Base-by-base conservation (phyloP, 1,140 invertebrate species). In the Sminthurinus signatus region DNA sequence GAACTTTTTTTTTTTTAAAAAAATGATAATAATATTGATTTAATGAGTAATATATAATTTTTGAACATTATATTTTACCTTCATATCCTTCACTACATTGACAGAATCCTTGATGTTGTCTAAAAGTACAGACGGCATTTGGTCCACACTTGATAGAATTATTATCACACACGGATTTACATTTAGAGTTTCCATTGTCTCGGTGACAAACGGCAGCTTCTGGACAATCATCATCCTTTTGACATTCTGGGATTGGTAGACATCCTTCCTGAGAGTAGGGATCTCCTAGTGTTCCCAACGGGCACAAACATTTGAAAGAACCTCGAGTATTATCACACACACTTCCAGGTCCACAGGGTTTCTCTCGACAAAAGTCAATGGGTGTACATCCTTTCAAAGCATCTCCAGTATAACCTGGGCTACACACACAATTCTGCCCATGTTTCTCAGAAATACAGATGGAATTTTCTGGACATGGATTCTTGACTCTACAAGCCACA, bases 401-500 rank as follows among this genome's bases (percentile, higher is more conserved):
- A 28, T 63, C 52, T 14, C 89, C 89, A 12, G 88, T 89, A 73
- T 85, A 92, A 0, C 90, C 90, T 17, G 89, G 88, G 75, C 89
- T 88, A 75, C 90, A 93, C 70, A 86, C 85, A 72, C 90, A 93
- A 1, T 50, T 63, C 8, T 72, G 62, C 12, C 52, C 17, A 43
- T 71, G 88, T 71, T 84, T 83, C 75, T 90, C 85, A 1, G 88
- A 86, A 21, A 88, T 85, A 75, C 89, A 93, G 21, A 93, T 77
- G 0, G 90, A 85, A 76, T 93, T 91, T 21, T 84, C 81, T 12
- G 88, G 89, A 71, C 90, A 93, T 19, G 86, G 84, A 78, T 91
- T 89, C 19, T 85, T 77, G 0, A 84, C 81, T 4, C 89, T 78
- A 75, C 91, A 94, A 28, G 88, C 88, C 64, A 90, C 88, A 78